Conservation (phyloP, 2,113 vertebrate species). For the Sitta europaea region DNA sequence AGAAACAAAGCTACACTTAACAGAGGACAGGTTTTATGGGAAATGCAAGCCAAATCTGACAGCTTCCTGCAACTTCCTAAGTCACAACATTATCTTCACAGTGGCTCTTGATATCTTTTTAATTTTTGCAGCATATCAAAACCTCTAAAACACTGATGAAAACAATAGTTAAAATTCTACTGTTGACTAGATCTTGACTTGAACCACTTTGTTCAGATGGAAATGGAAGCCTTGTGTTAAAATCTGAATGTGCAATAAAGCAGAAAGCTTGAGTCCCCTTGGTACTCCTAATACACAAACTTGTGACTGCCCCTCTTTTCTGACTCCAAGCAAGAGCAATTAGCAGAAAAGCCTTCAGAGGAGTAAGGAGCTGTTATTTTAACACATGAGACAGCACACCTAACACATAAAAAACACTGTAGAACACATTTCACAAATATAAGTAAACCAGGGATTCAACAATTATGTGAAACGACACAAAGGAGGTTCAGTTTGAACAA, state of each 20-base stretch:
- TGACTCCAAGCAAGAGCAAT: background rate
- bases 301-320: background rate
- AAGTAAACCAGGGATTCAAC: conserved; percentile 2
- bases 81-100: background rate
- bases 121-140: background rate
- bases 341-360: background rate
- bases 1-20: background rate
- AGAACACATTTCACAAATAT: conserved; percentile 23
- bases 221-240: background rate
- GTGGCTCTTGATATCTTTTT: background rate
- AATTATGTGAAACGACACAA: background rate
- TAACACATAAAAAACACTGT: background rate
- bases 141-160: background rate
- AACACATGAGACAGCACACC: conserved; percentile 4
- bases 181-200: background rate
- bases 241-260: background rate
- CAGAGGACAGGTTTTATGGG: background rate
- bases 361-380: conserved; percentile 5
- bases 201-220: background rate
- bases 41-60: background rate
- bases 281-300: background rate
- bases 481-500: conserved; percentile 42
- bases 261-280: background rate
- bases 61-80: background rate
- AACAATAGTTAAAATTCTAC: background rate